A percentile compares a stretch with the other conserved stretches of the same genome.
Conservation (phyloP, 2,113 vertebrate genomes). For the Eira barbara region DNA sequence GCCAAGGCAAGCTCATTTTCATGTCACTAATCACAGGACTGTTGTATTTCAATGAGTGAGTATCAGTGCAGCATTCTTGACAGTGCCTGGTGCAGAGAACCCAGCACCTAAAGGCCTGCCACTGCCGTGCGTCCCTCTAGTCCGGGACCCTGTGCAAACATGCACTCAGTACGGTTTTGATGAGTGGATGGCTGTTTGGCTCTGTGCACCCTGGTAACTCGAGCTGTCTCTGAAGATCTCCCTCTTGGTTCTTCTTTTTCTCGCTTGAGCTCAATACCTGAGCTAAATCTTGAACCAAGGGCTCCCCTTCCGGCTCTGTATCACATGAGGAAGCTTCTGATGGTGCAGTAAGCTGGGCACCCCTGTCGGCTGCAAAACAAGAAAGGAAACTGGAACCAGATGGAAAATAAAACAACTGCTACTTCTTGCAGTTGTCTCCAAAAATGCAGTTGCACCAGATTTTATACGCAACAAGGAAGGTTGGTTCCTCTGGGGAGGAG, state of each 20-base stretch:
- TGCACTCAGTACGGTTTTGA: rapidly evolving
- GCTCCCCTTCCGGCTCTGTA: background rate
- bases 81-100: rapidly evolving
- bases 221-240: too few species aligned
- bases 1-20: background rate
- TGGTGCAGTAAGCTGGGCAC: conserved; percentile 54
- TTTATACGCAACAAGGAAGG: background rate
- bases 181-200: background rate
- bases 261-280: background rate
- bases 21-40: background rate
- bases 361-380: conserved; percentile 37
- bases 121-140: background rate
- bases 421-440: background rate
- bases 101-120: background rate
- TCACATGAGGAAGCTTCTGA: background rate
- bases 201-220: background rate
- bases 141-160: background rate
- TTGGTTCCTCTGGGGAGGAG: background rate
- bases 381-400: background rate
- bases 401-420: background rate
- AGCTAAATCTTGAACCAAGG: background rate
- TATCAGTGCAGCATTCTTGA: background rate
- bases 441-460: conserved; percentile 24
- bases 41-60: background rate
- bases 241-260: background rate